Evolutionary conservation across 2,113 vertebrate genomes (phyloP).

Genomic region (Indicator indicator): DNA sequence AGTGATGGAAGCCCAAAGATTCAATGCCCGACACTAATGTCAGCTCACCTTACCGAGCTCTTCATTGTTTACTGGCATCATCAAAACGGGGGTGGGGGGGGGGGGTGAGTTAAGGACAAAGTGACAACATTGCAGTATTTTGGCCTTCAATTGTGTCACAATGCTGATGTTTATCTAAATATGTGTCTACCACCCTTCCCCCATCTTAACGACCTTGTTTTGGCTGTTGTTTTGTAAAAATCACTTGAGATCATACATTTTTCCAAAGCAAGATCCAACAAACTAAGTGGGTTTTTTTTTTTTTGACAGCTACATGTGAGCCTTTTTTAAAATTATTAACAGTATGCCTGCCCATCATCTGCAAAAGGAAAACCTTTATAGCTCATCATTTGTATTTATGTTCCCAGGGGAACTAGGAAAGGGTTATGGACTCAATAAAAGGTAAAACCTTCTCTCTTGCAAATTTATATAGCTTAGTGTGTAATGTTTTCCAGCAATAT

Average conservation of each 20-base stretch:
- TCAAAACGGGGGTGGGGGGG: not conserved
- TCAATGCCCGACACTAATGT: not conserved
- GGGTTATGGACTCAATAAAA: not conserved
- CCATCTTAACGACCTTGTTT: conserved; percentile 15
- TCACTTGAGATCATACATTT: conserved; percentile 18
- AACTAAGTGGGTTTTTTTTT: not conserved
- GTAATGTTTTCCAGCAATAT: not conserved
- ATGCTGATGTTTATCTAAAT: conserved; percentile 59
- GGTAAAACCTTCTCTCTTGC: not conserved
- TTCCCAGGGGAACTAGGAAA: not conserved
- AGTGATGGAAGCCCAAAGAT: not conserved
- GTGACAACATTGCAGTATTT: conserved; percentile 45
- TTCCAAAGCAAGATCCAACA: not conserved
- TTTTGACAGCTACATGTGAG: not conserved
- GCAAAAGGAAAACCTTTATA: not conserved
- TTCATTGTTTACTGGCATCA: conserved; percentile 47
- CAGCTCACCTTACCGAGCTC: not conserved
- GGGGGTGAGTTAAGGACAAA: conserved; percentile 57
- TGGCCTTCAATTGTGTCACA: conserved; percentile 52
- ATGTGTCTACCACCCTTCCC: conserved; percentile 39
- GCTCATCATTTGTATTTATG: not conserved
- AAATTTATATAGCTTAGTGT: not conserved
- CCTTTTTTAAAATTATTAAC: not conserved
- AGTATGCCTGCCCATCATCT: not conserved
- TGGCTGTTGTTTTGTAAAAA: conserved; percentile 4